These are phyloP conservation scores for Ceyx margarethae DNA, from an alignment of 2,113 vertebrate species.

Conservation along the genomic window DNA sequence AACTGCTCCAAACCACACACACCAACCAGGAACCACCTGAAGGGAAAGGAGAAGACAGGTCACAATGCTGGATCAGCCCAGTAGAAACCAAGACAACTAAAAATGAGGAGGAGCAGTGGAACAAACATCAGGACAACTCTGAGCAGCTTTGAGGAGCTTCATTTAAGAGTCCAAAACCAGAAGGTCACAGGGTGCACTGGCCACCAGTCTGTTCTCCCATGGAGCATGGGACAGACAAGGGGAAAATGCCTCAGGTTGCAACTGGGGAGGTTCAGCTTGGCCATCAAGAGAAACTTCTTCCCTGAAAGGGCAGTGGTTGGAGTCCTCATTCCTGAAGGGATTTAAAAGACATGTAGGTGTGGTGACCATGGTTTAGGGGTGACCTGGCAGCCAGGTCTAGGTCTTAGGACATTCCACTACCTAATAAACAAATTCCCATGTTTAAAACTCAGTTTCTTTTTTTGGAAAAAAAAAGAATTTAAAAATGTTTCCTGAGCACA, in stretches of 20 bases:
- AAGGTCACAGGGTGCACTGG: accelerated
- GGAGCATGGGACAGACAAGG: neutral
- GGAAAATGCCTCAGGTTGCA: neutral
- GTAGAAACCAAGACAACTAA: neutral
- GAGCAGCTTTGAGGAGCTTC: neutral
- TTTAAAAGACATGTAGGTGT: neutral
- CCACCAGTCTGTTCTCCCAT: neutral
- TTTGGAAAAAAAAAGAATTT: neutral
- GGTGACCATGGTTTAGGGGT: neutral
- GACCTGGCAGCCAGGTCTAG: neutral
- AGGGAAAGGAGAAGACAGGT: neutral
- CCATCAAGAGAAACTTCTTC: neutral
- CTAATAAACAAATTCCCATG: neutral
- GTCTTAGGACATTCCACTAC: neutral
- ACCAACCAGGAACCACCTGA: accelerated
- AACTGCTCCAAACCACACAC: neutral
- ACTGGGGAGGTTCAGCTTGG: neutral
- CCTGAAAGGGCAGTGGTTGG: neutral
- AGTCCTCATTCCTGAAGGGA: too few relatives aligned
- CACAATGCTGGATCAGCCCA: neutral
- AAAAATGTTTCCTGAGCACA: neutral
- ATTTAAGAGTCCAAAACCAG: neutral
- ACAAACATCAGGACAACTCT: neutral
- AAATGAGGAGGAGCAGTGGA: neutral
- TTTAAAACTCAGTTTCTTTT: neutral